Evolutionary conservation across 2,888 invertebrate species (phyloP).

Genomic region (Laothoe populi): DNA sequence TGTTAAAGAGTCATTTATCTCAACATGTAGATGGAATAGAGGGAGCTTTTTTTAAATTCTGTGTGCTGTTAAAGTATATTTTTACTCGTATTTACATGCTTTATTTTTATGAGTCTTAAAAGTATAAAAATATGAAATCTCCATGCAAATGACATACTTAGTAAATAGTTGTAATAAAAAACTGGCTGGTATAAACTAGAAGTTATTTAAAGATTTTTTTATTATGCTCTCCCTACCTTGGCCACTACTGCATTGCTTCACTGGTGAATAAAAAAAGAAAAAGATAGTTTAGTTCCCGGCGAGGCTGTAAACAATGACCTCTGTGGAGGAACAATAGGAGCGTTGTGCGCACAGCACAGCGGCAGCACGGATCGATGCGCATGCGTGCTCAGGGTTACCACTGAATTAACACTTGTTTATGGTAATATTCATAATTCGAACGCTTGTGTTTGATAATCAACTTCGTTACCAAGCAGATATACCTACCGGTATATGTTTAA

Average conservation of each 20-base stretch:
- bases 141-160: too few species aligned
- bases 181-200: too few species aligned
- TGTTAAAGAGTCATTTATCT: too few species aligned
- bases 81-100: too few species aligned
- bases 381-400: constrained; percentile 25
- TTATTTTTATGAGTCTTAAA: too few species aligned
- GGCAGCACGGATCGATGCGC: constrained; percentile 29
- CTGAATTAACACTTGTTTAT: neutral
- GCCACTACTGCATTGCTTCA: neutral
- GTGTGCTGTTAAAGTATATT: too few species aligned
- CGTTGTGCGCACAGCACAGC: constrained; percentile 22
- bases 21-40: too few species aligned
- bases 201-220: too few species aligned
- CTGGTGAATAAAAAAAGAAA: constrained; percentile 1
- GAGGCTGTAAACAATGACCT: constrained; percentile 26
- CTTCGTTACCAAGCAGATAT: neutral
- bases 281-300: neutral
- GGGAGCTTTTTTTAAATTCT: too few species aligned
- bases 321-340: constrained; percentile 26
- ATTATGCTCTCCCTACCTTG: neutral
- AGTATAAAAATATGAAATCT: too few species aligned
- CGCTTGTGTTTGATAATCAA: neutral
- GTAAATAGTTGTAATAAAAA: too few species aligned
- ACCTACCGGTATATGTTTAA: too few species aligned
- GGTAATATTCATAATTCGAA: neutral